These are phyloP conservation scores for Phortica variegata DNA, from an alignment of 1,140 invertebrate genomes.

Conservation along the genomic window DNA sequence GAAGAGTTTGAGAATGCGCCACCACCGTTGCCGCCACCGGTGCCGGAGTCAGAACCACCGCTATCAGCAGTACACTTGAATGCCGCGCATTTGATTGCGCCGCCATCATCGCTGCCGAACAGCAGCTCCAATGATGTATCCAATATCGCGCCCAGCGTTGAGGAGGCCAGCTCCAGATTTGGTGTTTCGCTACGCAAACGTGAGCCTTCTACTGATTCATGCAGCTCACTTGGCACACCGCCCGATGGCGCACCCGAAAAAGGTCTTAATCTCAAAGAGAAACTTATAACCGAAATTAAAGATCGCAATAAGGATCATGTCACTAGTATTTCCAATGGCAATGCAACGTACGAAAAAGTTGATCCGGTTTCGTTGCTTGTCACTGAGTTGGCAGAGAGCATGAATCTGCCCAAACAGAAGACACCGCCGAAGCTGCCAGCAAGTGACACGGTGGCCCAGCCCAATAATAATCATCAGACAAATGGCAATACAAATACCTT, in stretches of 20 bases:
- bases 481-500: constrained; percentile 44
- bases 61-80: constrained; percentile 11
- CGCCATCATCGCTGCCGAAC: constrained; percentile 20
- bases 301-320: constrained; percentile 66
- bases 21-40: constrained; percentile 43
- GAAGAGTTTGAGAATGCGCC: constrained; percentile 63
- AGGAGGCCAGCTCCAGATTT: constrained; percentile 71
- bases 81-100: constrained; percentile 40
- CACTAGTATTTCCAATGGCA: constrained; percentile 38
- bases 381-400: constrained; percentile 69
- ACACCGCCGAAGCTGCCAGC: constrained; percentile 20
- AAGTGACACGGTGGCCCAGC: constrained; percentile 21
- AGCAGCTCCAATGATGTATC: constrained; percentile 62
- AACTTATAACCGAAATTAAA: constrained; percentile 80
- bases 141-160: constrained; percentile 67
- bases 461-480: constrained; percentile 6
- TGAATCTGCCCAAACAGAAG: constrained; percentile 60
- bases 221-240: constrained; percentile 57
- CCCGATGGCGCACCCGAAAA: constrained; percentile 38
- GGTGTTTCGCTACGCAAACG: constrained; percentile 70
- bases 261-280: constrained; percentile 68
- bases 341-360: constrained; percentile 45
- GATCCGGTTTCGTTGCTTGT: constrained; percentile 78
- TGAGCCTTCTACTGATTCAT: constrained; percentile 66
- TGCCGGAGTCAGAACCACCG: constrained; percentile 22